A percentile compares a stretch with the other conserved stretches of the same genome.
Evolutionary conservation across 2,888 invertebrate genomes (phyloP).

Genomic region (Osmoderma eremita): DNA sequence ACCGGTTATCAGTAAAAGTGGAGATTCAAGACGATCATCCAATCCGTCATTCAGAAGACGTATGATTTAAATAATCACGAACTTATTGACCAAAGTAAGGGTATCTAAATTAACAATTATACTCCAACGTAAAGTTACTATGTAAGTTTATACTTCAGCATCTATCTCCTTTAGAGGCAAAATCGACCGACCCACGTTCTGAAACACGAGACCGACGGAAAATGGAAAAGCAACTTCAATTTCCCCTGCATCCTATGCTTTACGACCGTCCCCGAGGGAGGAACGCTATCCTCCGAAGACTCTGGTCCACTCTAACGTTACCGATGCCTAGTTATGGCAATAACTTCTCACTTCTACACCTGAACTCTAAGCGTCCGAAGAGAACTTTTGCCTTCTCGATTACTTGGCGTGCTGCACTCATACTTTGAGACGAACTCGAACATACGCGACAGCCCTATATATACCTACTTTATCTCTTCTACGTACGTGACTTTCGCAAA

Average conservation of each 20-base stretch:
- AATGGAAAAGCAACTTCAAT: not conserved
- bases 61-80: too few species aligned
- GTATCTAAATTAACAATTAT: too few species aligned
- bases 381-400: not conserved
- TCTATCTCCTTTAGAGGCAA: not conserved
- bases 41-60: too few species aligned
- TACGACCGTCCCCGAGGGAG: not conserved
- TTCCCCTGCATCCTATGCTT: constrained; percentile 9
- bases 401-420: not conserved
- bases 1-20: too few species aligned
- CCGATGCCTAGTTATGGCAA: too few species aligned
- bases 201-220: not conserved
- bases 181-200: not conserved
- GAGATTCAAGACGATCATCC: too few species aligned
- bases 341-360: not conserved
- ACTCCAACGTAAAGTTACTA: too few species aligned
- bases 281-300: too few species aligned
- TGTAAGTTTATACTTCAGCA: too few species aligned
- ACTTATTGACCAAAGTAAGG: too few species aligned
- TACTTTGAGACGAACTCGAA: not conserved
- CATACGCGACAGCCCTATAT: not conserved
- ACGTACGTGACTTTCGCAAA: not conserved
- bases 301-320: too few species aligned
- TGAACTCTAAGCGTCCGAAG: not conserved
- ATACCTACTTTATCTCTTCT: not conserved